A percentile compares a stretch with the other conserved stretches of the same genome.
Conservation (phyloP, 2,797 vertebrate species). For the Taenioides sp. region DNA sequence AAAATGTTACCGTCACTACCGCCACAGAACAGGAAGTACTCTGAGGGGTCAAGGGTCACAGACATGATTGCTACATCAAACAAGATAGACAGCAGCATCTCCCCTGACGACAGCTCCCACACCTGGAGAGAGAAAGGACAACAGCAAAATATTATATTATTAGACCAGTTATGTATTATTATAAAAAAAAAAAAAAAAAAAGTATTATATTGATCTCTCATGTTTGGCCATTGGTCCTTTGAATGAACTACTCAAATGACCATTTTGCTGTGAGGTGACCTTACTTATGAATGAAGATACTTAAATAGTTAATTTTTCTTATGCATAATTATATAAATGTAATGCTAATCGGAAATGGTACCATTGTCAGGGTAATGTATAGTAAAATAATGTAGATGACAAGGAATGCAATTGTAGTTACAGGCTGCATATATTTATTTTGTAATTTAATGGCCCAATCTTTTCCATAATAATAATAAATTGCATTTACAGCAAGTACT, state of each 20-base stretch:
- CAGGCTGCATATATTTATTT: too few species aligned
- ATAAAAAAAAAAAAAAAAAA: background rate
- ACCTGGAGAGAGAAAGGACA: constrained; percentile 74
- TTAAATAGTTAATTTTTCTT: too few species aligned
- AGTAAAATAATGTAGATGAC: background rate
- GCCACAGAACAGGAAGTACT: constrained; percentile 92
- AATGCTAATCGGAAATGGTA: too few species aligned
- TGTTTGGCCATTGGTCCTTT: background rate
- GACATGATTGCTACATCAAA: constrained; percentile 92
- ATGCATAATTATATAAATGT: too few species aligned
- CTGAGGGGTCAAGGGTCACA: constrained; percentile 89
- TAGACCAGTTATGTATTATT: background rate
- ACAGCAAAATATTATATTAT: background rate
- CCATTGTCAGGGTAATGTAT: background rate
- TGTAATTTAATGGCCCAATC: background rate
- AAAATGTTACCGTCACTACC: constrained; percentile 91
- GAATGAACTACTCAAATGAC: background rate
- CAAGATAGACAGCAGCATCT: constrained; percentile 88
- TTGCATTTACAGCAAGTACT: background rate
- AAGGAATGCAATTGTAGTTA: too few species aligned
- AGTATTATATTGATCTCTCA: background rate
- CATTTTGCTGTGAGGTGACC: background rate
- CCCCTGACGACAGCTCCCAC: constrained; percentile 93
- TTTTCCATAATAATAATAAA: background rate
- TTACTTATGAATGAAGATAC: background rate